These are phyloP conservation scores for Sphenopsis melanotis DNA, from an alignment of 2,797 vertebrate genomes.

Conservation along the genomic window DNA sequence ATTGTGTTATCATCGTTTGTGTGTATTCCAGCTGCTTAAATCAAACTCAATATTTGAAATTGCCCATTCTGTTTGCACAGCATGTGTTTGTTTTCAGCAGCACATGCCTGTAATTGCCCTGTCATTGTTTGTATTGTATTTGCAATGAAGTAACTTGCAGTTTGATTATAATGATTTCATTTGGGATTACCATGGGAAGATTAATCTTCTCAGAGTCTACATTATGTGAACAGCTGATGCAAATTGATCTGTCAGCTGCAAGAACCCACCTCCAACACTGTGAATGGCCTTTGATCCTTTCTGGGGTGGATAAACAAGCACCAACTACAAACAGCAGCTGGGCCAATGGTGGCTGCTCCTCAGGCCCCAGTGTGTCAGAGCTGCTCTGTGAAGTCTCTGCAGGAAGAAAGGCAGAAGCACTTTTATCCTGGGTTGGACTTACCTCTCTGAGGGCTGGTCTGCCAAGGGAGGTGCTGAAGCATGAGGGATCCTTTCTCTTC, in stretches of 20 bases:
- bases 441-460: neutral
- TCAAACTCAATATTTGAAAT: constrained; percentile 17
- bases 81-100: constrained; percentile 47
- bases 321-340: neutral
- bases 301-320: neutral
- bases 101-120: constrained; percentile 28
- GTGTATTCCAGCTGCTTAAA: neutral
- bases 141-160: constrained; percentile 35
- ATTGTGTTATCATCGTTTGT: neutral
- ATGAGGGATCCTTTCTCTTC: neutral
- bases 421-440: neutral
- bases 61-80: constrained; percentile 25
- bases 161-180: constrained; percentile 48
- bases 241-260: neutral
- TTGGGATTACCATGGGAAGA: constrained; percentile 21
- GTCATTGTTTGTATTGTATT: constrained; percentile 42
- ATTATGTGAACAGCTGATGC: constrained; percentile 11
- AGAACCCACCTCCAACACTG: neutral
- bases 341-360: neutral
- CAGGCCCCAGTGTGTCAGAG: neutral
- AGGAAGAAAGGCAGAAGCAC: neutral
- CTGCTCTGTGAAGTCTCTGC: neutral
- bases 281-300: constrained; percentile 1
- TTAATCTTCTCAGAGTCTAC: neutral
- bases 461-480: neutral